Percentiles rank a stretch among this genome's conserved stretches.
Evolutionary conservation across 2,113 vertebrate genomes (phyloP).

Genomic region (Nerophis lumbriciformis): DNA sequence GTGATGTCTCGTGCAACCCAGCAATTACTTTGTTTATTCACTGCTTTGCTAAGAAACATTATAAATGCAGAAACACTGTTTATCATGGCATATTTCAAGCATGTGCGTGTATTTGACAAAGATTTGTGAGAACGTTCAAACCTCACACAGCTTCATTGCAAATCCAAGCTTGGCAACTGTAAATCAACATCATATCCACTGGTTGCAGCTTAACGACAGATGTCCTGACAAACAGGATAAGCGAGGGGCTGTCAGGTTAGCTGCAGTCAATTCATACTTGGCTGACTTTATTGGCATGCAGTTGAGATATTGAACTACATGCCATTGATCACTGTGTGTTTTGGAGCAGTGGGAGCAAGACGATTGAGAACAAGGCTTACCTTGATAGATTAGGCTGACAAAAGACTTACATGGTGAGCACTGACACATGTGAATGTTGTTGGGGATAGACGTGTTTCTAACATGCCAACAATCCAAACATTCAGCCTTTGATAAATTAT

Average conservation of each 20-base stretch:
- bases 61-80: conserved; percentile 14
- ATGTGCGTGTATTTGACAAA: conserved; percentile 24
- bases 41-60: conserved; percentile 10
- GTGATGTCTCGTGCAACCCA: too few species aligned
- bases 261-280: conserved; percentile 56
- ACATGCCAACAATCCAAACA: conserved; percentile 37
- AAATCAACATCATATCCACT: conserved; percentile 50
- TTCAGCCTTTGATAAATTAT: conserved; percentile 66
- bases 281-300: conserved; percentile 56
- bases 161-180: conserved; percentile 45
- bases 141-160: conserved; percentile 25
- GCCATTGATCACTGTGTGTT: conserved; percentile 53
- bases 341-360: conserved; percentile 29
- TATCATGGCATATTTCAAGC: conserved; percentile 4
- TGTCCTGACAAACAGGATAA: conserved; percentile 52
- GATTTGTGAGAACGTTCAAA: conserved; percentile 33
- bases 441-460: conserved; percentile 32
- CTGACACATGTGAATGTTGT: conserved; percentile 24
- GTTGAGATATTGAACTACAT: conserved; percentile 44
- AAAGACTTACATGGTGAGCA: conserved; percentile 41
- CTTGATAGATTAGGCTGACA: conserved; percentile 49
- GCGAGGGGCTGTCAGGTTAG: conserved; percentile 52
- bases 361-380: conserved; percentile 38
- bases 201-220: conserved; percentile 53
- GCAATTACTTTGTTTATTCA: conserved; percentile 3